phyloP scores from a whole-genome alignment of 2,113 vertebrate genomes.

The Hystrix brachyura region DNA sequence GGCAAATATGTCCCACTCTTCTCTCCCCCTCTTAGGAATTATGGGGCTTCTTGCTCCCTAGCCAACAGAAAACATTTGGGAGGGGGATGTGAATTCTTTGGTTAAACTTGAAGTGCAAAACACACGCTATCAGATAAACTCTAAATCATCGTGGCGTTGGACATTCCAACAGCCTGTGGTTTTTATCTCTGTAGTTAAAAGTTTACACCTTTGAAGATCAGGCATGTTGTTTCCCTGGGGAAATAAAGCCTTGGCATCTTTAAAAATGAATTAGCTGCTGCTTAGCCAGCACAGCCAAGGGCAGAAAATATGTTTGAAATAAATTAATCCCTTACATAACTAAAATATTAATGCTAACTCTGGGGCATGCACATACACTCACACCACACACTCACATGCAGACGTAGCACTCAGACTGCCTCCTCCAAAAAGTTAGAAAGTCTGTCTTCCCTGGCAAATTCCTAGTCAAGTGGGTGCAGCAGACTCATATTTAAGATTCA shows the following conservation, averaged over 20 bases:
- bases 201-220: slow-evolving; percentile 39
- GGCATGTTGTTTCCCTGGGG: neutral
- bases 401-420: neutral
- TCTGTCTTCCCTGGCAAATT: neutral
- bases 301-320: slow-evolving; percentile 11
- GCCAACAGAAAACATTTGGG: neutral
- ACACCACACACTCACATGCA: neutral
- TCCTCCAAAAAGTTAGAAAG: neutral
- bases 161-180: neutral
- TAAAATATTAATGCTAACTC: neutral
- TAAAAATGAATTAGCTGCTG: slow-evolving; percentile 13
- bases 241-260: slow-evolving; percentile 1
- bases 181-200: neutral
- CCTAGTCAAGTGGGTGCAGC: neutral
- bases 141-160: neutral
- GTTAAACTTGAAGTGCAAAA: slow-evolving; percentile 13
- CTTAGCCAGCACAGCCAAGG: neutral
- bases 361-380: neutral
- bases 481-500: accelerated
- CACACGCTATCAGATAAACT: neutral
- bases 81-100: neutral
- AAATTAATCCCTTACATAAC: slow-evolving; percentile 41
- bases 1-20: neutral
- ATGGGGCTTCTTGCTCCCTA: neutral
- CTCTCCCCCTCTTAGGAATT: neutral